Base-by-base conservation (phyloP, 2,797 vertebrate species). In the Xenentodon cancila region DNA sequence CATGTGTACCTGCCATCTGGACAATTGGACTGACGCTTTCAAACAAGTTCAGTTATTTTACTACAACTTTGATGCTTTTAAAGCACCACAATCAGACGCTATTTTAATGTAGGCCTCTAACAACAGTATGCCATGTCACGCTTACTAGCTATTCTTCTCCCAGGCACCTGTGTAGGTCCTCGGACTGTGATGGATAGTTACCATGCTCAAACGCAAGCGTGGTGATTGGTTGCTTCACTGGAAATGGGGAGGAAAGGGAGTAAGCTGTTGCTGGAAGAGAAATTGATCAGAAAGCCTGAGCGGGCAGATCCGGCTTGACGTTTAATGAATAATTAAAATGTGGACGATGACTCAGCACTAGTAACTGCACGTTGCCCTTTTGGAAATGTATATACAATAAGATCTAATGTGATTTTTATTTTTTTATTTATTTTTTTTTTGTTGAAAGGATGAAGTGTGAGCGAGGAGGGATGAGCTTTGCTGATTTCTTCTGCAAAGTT, bases 301-400 rank as follows among this genome's bases (percentile, higher is more conserved):
- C 54, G 19, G 74, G 69, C 20, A 22, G 75, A 59, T 64, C 63
- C 5, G 15, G 68, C 72, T 71, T 13, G 5, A 49, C 66, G 68
- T 84, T 87, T 83, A 88, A 92, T 92, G 88, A 87, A 92, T 92
- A 87, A 92, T 93, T 91, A 90, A 92, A 89, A 89, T 81, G 53
- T 59, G 46, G 75, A 64, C 86, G 91, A 90, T 92, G 89, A 91
- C 69, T 88, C 84, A 69, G 88, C 86, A 49, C 32, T 55, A 25
- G 19, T 27, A 42, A 58, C 53, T 54, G 60, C 6, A 49, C 81
- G 30, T 68, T 58, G 21, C 52, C 53, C 21, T 17, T 45, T 54
- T 61, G 59, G 60, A 77, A 84, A 82, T 75, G 53, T 27, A 47
- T 75, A 67, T 71, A 71, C 57, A 50, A 61, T 53, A 65, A 68